Conservation (phyloP, 2,888 invertebrate species). For the Cerastis rubricosa region DNA sequence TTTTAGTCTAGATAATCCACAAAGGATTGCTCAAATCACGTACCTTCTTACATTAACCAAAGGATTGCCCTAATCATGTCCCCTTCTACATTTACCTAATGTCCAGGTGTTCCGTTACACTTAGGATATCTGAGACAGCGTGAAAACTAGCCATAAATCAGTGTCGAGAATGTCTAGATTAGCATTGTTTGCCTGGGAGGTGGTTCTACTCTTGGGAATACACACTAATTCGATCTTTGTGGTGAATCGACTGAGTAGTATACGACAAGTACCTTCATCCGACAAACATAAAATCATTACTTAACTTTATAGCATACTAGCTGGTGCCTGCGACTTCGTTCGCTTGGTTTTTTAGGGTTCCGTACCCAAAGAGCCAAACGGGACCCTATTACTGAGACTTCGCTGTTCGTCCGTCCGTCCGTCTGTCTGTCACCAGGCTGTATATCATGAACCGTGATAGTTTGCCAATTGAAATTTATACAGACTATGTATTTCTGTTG, state of each 20-base stretch:
- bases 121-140: neutral
- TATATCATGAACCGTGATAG: too few species aligned
- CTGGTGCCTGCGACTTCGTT: too few species aligned
- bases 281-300: neutral
- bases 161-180: neutral
- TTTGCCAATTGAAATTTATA: too few species aligned
- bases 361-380: too few species aligned
- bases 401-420: too few species aligned
- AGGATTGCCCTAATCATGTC: conserved; percentile 20
- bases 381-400: too few species aligned
- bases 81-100: conserved; percentile 16
- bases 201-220: neutral
- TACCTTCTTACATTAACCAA: conserved; percentile 17
- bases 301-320: too few species aligned
- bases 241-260: neutral
- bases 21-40: conserved; percentile 23
- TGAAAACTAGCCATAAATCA: conserved; percentile 32
- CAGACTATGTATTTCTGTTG: too few species aligned
- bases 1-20: conserved; percentile 13
- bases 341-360: too few species aligned
- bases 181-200: neutral
- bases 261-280: neutral
- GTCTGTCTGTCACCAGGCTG: too few species aligned
- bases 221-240: neutral
- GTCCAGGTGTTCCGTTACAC: conserved; percentile 14